Conservation (phyloP, 2,888 invertebrate genomes). For the Drosophila siamana region DNA sequence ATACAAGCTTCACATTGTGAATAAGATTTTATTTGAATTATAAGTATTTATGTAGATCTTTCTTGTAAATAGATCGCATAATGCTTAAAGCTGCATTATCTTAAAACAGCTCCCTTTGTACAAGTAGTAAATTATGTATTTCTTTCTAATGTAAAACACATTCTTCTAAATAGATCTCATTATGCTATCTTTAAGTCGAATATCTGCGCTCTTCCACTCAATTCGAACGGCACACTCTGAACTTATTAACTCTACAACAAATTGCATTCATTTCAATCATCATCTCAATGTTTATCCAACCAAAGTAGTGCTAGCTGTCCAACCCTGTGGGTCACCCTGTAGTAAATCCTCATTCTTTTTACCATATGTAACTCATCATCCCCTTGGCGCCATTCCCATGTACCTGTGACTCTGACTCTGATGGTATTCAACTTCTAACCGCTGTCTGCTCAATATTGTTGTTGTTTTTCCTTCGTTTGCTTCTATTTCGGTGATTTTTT, state of each 20-base stretch:
- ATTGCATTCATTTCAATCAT: neutral
- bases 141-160: too few relatives aligned
- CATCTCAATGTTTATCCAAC: neutral
- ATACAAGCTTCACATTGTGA: too few relatives aligned
- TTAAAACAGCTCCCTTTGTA: too few relatives aligned
- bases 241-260: neutral
- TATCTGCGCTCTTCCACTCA: neutral
- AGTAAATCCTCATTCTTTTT: slow-evolving; percentile 20
- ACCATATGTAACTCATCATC: slow-evolving; percentile 38
- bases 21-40: too few relatives aligned
- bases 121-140: too few relatives aligned
- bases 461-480: slow-evolving; percentile 22
- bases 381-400: slow-evolving; percentile 4
- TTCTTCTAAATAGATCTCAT: neutral
- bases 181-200: neutral
- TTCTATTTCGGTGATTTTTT: slow-evolving; percentile 3
- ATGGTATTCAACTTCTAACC: slow-evolving; percentile 11
- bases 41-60: too few relatives aligned
- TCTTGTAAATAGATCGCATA: too few relatives aligned
- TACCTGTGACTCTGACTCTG: slow-evolving; percentile 30
- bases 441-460: slow-evolving; percentile 35
- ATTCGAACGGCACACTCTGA: neutral
- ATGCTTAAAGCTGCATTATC: too few relatives aligned
- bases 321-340: slow-evolving; percentile 37
- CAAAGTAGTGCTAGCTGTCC: neutral